A percentile compares a stretch with the other conserved stretches of the same genome.
Evolutionary conservation across 2,888 invertebrate species (phyloP).

Genomic region (Amaurobius ferox): DNA sequence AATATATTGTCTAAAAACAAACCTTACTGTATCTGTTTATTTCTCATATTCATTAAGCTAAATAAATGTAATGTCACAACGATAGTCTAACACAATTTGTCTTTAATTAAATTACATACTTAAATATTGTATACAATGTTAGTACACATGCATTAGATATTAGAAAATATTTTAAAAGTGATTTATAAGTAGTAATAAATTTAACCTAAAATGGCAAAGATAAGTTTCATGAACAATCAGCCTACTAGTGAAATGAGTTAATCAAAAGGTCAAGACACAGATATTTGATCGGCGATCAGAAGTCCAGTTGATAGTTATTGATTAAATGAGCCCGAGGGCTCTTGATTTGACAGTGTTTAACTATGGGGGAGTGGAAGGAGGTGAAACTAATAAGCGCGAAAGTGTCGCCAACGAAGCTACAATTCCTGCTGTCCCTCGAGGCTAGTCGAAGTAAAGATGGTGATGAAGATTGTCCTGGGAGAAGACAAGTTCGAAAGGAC

Average conservation of each 20-base stretch:
- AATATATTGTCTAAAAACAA: no score
- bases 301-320: slow-evolving; percentile 43
- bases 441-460: slow-evolving; percentile 7
- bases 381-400: slow-evolving; percentile 65
- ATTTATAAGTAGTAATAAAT: no score
- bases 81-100: no score
- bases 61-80: no score
- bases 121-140: no score
- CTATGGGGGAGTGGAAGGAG: slow-evolving; percentile 2
- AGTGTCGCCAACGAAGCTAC: slow-evolving; percentile 52
- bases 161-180: no score
- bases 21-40: no score
- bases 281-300: slow-evolving; percentile 33
- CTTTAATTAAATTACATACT: no score
- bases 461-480: slow-evolving; percentile 42
- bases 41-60: no score
- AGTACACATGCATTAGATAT: no score
- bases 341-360: slow-evolving; percentile 17
- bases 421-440: slow-evolving; percentile 13
- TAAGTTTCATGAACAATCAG: no score
- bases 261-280: slow-evolving; percentile 34
- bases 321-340: slow-evolving; percentile 54
- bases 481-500: slow-evolving; percentile 28
- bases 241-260: slow-evolving; percentile 10
- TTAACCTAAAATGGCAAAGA: no score